Conservation (phyloP, 2,888 invertebrate genomes). For the Phania funesta region DNA sequence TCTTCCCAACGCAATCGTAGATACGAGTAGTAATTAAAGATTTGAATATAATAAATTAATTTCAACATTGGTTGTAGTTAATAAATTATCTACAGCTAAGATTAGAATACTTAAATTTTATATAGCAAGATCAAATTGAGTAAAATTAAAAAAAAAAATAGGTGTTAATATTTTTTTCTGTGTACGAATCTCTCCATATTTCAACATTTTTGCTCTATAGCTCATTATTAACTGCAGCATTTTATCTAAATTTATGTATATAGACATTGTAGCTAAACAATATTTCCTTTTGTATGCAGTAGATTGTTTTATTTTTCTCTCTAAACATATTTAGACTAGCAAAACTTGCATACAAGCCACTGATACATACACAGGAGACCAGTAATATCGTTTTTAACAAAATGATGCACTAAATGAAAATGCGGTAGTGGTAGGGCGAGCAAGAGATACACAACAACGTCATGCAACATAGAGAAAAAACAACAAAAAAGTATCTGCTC, state of each 20-base stretch:
- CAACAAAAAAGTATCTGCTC: conserved; percentile 77
- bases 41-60: too few relatives aligned
- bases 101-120: too few relatives aligned
- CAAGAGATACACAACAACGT: conserved; percentile 16
- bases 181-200: too few relatives aligned
- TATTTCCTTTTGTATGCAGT: not conserved
- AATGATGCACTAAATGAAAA: conserved; percentile 5
- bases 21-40: too few relatives aligned
- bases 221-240: not conserved
- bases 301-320: not conserved
- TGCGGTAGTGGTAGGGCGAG: not conserved
- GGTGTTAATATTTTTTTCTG: too few relatives aligned
- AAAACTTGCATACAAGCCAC: not conserved
- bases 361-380: not conserved
- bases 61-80: too few relatives aligned
- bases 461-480: conserved; percentile 53
- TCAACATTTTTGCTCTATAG: not conserved
- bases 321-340: conserved; percentile 25
- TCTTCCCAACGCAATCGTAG: too few relatives aligned
- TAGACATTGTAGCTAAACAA: conserved; percentile 20
- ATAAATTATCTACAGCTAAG: too few relatives aligned
- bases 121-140: too few relatives aligned
- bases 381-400: conserved; percentile 1
- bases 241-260: not conserved
- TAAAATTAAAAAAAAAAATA: too few relatives aligned